phyloP scores from a whole-genome alignment of 1,140 invertebrate species.

The Panulirus ornatus region DNA sequence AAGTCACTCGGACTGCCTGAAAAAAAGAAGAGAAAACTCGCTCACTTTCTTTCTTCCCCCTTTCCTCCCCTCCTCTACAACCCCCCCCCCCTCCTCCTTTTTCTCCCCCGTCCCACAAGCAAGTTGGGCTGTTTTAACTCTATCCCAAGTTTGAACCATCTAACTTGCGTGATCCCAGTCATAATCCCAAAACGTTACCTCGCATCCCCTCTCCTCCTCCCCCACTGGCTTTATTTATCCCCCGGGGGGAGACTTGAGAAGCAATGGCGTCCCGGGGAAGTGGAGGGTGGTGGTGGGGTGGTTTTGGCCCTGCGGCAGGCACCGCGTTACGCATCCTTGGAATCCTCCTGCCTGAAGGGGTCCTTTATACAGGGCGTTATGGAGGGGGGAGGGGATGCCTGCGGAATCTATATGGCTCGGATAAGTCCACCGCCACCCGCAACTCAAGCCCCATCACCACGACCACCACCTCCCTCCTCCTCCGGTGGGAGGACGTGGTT shows the following conservation, averaged over 20 bases:
- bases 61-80: too few species aligned
- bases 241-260: too few species aligned
- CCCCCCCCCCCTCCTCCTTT: constrained; percentile 55
- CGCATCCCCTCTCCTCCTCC: too few species aligned
- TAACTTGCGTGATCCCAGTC: constrained; percentile 56
- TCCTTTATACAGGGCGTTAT: neutral
- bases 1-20: neutral
- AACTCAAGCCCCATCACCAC: too few species aligned
- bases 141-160: constrained; percentile 65
- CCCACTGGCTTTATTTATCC: constrained; percentile 52
- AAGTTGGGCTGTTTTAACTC: constrained; percentile 68
- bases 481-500: too few species aligned
- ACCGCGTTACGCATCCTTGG: constrained; percentile 12
- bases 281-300: too few species aligned
- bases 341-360: neutral
- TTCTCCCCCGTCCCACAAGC: constrained; percentile 23
- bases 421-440: too few species aligned
- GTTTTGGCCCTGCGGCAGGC: neutral
- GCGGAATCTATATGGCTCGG: too few species aligned
- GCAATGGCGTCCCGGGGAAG: too few species aligned
- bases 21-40: too few species aligned
- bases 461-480: too few species aligned
- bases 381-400: neutral
- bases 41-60: too few species aligned
- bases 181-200: constrained; percentile 42